Base-by-base conservation (phyloP, 1,140 invertebrate genomes). In the Drosophila biarmipes region DNA sequence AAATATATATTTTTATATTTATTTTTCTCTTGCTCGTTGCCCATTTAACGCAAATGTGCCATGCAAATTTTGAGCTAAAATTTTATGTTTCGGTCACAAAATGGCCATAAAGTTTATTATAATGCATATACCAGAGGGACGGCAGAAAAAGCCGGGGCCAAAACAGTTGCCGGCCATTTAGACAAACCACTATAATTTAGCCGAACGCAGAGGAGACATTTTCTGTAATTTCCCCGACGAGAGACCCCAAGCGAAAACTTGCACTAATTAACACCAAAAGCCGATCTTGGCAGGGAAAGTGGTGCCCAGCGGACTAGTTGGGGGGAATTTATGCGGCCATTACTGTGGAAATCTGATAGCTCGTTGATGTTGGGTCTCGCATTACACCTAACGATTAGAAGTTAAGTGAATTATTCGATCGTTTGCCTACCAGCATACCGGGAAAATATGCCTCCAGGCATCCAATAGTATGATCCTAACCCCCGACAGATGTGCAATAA, bases 91-190 rank as follows among this genome's bases (percentile, higher is more conserved):
- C 48, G 73, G 81, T 73, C 80, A 51, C 82, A 81, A 85, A 85
- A 85, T 78, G 78, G 49, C 68, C 82, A 85, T 85, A 85, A 85
- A 85, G 81, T 87, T 87, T 81, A 87, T 85, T 69, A 77, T 79
- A 84, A 69, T 74, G 29, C 59, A 75, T 57, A 69, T 68, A 61
- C 54, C 15, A 34, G 48, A 73, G 29, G 35, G 49, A 19, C 31
- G 31, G 21, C 29, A 21, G 48, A n/a, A 38, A 27, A 38, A 37
- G 56, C 21, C 37, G n/a, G 27, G 29, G 21, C 55, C 59, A 63
- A 79, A 79, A 79, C 77, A 74, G 76, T 74, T 74, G 69, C 54
- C 34, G 38, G 51, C 63, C 72, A 62, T 69, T 71, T 62, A 75
- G 78, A 67, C 59, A 59, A 42, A 35, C 48, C 38, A 61, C 55